Conservation (phyloP, 2,113 vertebrate genomes). For the Trachemys scripta region DNA sequence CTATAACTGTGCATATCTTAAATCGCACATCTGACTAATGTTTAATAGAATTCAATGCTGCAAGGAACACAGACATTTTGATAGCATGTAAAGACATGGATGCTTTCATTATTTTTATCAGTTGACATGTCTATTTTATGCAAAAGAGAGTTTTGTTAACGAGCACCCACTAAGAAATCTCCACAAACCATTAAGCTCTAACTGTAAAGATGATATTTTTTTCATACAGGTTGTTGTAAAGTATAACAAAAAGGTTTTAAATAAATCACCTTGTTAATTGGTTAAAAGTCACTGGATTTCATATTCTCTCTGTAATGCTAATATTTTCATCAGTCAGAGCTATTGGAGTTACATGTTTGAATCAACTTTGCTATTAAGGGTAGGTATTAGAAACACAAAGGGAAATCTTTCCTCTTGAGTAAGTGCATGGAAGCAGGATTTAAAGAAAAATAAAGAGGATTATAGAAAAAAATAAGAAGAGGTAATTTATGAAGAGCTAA, state of each 20-base stretch:
- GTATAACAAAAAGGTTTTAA: conserved; percentile 9
- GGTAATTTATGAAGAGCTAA: conserved; percentile 25
- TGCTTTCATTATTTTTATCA: background rate
- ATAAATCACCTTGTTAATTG: conserved; percentile 34
- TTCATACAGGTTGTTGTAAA: background rate
- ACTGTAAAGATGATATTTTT: background rate
- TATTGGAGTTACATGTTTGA: conserved; percentile 42
- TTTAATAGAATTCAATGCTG: background rate
- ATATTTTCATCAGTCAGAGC: conserved; percentile 37
- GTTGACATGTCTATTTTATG: background rate
- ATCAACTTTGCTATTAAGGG: conserved; percentile 38
- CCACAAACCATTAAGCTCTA: background rate
- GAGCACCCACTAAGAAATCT: background rate
- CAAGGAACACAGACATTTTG: background rate
- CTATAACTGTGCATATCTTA: background rate
- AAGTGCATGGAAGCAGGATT: background rate
- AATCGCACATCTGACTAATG: background rate
- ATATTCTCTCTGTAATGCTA: background rate
- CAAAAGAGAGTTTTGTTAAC: background rate
- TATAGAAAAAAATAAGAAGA: background rate
- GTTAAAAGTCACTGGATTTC: background rate
- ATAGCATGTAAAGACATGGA: background rate
- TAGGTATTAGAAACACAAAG: conserved; percentile 30
- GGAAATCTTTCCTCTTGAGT: conserved; percentile 29
- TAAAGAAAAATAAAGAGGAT: conserved; percentile 29